These are phyloP conservation scores for Harmothoe impar DNA, from an alignment of 2,888 invertebrate species.

Conservation along the genomic window DNA sequence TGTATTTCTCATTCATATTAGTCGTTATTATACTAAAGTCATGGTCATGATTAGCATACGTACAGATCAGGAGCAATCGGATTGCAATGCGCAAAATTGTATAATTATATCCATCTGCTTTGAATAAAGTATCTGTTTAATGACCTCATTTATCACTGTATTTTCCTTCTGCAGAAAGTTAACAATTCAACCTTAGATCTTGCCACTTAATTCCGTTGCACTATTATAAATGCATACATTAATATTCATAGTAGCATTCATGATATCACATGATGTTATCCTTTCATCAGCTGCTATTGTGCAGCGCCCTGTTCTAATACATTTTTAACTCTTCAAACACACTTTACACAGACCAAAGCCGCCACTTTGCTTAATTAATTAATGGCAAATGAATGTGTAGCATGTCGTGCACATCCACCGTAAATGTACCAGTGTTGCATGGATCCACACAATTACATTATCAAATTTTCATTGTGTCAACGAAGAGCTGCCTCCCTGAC, in stretches of 20 bases:
- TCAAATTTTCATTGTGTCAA: background rate
- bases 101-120: background rate
- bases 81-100: background rate
- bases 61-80: too few relatives aligned
- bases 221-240: too few relatives aligned
- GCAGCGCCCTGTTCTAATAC: background rate
- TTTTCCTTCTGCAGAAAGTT: too few relatives aligned
- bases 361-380: slow-evolving; percentile 27
- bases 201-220: too few relatives aligned
- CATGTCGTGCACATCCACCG: background rate
- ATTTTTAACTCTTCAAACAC: slow-evolving; percentile 18
- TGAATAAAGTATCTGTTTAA: background rate
- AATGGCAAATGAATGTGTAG: background rate
- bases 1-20: too few relatives aligned
- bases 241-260: too few relatives aligned
- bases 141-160: too few relatives aligned
- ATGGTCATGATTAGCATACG: too few relatives aligned
- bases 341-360: background rate
- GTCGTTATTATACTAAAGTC: too few relatives aligned
- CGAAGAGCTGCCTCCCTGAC: background rate
- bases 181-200: too few relatives aligned
- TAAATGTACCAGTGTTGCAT: background rate
- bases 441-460: background rate
- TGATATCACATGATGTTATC: too few relatives aligned
- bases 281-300: too few relatives aligned